phyloP scores from a whole-genome alignment of 1,140 invertebrate genomes.

The Cydia splendana region DNA sequence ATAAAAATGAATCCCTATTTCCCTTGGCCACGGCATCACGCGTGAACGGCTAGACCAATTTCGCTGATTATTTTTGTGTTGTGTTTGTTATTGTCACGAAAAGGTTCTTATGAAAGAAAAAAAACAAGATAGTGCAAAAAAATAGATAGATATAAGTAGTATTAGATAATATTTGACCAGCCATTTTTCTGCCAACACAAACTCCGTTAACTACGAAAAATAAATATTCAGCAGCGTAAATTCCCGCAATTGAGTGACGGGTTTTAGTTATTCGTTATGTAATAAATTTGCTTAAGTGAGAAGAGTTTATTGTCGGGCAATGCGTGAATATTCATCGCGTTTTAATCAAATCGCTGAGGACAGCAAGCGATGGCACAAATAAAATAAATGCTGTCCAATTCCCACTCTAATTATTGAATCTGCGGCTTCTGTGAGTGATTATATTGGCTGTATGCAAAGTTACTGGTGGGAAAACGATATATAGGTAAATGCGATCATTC shows the following conservation, averaged over 20 bases:
- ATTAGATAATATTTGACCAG: too few species aligned
- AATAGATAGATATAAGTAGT: too few species aligned
- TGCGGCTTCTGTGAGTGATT: not conserved
- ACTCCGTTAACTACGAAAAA: not conserved
- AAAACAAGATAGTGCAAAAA: too few species aligned
- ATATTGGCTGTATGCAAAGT: not conserved
- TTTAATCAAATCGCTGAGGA: slow-evolving; percentile 59
- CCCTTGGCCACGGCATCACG: too few species aligned
- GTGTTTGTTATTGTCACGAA: too few species aligned
- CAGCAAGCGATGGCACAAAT: slow-evolving; percentile 43
- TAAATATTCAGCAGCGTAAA: slow-evolving; percentile 3
- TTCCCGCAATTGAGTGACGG: not conserved
- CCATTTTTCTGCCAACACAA: too few species aligned
- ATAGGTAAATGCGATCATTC: too few species aligned
- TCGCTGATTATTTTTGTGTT: too few species aligned
- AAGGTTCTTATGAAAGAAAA: too few species aligned
- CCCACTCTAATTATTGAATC: slow-evolving; percentile 23
- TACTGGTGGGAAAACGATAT: too few species aligned
- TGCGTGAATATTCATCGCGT: slow-evolving; percentile 34
- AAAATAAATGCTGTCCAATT: slow-evolving; percentile 50
- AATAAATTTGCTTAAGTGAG: slow-evolving; percentile 19
- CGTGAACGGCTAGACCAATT: too few species aligned
- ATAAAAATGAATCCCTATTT: too few species aligned
- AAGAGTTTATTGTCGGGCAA: slow-evolving; percentile 4
- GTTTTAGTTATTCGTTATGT: not conserved